phyloP scores from a whole-genome alignment of 2,113 vertebrate genomes.

The Nanorana parkeri region DNA sequence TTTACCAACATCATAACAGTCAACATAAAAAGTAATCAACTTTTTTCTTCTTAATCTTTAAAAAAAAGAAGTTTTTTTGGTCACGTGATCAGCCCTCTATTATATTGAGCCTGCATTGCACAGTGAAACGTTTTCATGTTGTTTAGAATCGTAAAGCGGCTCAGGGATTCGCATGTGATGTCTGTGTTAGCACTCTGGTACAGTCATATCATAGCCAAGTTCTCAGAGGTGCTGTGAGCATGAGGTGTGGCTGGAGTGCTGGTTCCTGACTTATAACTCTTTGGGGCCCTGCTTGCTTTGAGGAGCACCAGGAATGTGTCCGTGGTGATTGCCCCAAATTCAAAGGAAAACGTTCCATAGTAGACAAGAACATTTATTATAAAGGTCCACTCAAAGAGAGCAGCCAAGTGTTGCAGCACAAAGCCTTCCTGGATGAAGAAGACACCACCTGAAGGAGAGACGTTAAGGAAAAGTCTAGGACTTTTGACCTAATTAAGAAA shows the following conservation, averaged over 20 bases:
- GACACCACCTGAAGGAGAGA: constrained; percentile 73
- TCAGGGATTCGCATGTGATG: neutral
- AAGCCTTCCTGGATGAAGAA: constrained; percentile 88
- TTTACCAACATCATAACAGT: neutral
- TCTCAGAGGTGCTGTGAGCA: constrained; percentile 58
- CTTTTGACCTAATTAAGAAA: neutral
- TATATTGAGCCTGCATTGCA: neutral
- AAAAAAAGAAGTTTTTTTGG: constrained; percentile 23
- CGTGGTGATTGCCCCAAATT: constrained; percentile 80
- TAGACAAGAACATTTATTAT: constrained; percentile 86
- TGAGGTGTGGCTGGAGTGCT: constrained; percentile 47
- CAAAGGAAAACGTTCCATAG: constrained; percentile 86
- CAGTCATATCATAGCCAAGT: constrained; percentile 67
- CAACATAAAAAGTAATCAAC: constrained; percentile 21
- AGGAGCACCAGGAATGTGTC: constrained; percentile 84
- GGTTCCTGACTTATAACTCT: constrained; percentile 66
- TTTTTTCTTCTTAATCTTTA: constrained; percentile 2
- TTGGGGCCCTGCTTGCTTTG: constrained; percentile 66
- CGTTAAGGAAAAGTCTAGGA: constrained; percentile 73
- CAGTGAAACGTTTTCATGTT: neutral
- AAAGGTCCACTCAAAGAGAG: constrained; percentile 88
- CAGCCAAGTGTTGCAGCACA: constrained; percentile 81
- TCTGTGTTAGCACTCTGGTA: constrained; percentile 5
- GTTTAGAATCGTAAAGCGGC: neutral
- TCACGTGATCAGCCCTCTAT: neutral